phyloP scores from a whole-genome alignment of 2,113 vertebrate genomes.

The Buteo buteo region DNA sequence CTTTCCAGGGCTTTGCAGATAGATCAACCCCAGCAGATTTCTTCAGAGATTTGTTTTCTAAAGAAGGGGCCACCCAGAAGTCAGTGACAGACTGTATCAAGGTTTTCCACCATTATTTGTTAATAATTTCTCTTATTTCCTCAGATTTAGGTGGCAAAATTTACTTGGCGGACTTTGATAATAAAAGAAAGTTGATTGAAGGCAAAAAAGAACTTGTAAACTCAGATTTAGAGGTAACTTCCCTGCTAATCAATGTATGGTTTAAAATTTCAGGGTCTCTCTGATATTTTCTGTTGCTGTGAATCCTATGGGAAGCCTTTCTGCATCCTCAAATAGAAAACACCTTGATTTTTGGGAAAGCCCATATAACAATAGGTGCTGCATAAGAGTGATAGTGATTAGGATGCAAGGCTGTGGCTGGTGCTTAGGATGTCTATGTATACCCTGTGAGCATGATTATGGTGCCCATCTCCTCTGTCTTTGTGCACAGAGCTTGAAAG shows the following conservation, averaged over 20 bases:
- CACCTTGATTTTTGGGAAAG: not conserved
- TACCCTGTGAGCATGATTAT: not conserved
- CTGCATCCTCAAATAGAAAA: not conserved
- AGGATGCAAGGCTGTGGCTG: not conserved
- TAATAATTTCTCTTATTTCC: not conserved
- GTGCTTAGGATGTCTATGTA: not conserved
- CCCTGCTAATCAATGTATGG: fast-evolving
- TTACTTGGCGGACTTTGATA: slow-evolving; percentile 69
- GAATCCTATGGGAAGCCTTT: not conserved
- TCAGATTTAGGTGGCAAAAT: slow-evolving; percentile 64
- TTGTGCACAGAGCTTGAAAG: not conserved
- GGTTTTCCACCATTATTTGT: not conserved
- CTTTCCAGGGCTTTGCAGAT: not conserved
- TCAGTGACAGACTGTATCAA: not conserved
- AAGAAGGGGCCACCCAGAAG: not conserved
- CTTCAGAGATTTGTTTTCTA: not conserved
- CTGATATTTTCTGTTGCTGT: not conserved
- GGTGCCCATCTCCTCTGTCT: not conserved
- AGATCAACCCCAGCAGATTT: not conserved
- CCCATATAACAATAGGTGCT: not conserved
- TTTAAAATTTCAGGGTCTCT: not conserved
- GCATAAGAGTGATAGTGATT: not conserved
- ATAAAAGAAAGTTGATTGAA: slow-evolving; percentile 10
- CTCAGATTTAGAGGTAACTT: slow-evolving; percentile 68
- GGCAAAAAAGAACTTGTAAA: not conserved